Base-by-base conservation (phyloP, 2,888 invertebrate species). In the Heteropelma amictum region DNA sequence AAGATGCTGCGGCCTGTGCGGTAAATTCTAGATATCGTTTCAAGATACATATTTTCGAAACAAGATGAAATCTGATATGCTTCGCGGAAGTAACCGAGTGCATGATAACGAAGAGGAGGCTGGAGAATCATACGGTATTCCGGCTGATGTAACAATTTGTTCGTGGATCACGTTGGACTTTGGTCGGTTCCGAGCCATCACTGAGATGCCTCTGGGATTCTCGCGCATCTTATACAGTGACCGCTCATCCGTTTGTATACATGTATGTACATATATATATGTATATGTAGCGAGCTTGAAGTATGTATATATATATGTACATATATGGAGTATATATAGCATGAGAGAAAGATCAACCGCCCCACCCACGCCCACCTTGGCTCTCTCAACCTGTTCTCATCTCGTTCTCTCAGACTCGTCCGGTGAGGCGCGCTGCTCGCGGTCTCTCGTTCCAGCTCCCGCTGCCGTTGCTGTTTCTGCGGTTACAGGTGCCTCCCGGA, bases 401-500 rank as follows among this genome's bases (percentile, higher is more conserved):
- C 83, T 83, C 83, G 81, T 82, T 84, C 81, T 78, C 81, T 77
- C 81, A 78, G 30, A 42, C 47, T 58, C 69, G 79, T 75, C 74
- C 77, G 69, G 72, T 68, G 65, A 54, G 72, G 65, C 56, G 35
- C 56, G 63, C 67, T 45, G n/a, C 67, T 63, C 70, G 54, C 72
- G 68, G 49, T 56, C 63, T 67, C 65, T 63, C 40, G 73, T 60
- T 68, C 47, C 67, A 54, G 72, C 72, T 74, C 64, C 69, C 49
- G 75, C 70, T 58, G 69, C 60, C 33, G 72, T 53, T 56, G 80
- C 78, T 68, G 76, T 83, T 81, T 64, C 84, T 82, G 82, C 83
- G 84, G 85, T 85, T 87, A 86, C 87, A 87, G 86, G 87, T 88
- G 87, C 87, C 85, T 87, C 82, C 81, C 81, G 82, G 82, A 86